Conservation (phyloP, 2,888 invertebrate genomes). For the Agonopterix heracliana region DNA sequence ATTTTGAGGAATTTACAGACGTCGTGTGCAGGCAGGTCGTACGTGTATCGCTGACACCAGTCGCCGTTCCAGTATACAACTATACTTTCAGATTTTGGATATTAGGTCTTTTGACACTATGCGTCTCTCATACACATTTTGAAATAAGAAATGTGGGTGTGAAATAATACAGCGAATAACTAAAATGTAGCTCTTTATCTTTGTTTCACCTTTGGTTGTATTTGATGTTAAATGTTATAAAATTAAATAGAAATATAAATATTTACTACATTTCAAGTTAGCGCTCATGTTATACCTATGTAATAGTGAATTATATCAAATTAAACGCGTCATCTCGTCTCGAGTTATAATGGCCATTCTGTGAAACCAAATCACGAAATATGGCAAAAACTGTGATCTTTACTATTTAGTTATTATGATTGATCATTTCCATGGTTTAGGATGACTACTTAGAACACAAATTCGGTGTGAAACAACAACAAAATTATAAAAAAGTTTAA, state of each 20-base stretch:
- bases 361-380: constrained; percentile 35
- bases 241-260: constrained; percentile 22
- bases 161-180: constrained; percentile 43
- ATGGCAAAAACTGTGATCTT: constrained; percentile 53
- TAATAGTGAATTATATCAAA: constrained; percentile 30
- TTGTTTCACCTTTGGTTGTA: constrained; percentile 42
- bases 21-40: constrained; percentile 27
- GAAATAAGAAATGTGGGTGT: constrained; percentile 19
- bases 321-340: constrained; percentile 28
- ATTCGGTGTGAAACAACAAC: not conserved
- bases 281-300: constrained; percentile 31
- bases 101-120: constrained; percentile 60
- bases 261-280: constrained; percentile 28
- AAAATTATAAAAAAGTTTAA: not conserved
- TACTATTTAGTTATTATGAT: constrained; percentile 24
- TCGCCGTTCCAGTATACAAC: constrained; percentile 49
- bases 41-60: constrained; percentile 17
- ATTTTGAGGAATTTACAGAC: not conserved
- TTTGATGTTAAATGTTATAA: constrained; percentile 47
- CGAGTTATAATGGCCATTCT: constrained; percentile 29
- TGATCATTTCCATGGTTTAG: constrained; percentile 2
- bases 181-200: constrained; percentile 27
- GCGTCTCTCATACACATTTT: constrained; percentile 44
- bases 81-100: constrained; percentile 57
- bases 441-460: not conserved